Conservation (phyloP, 2,888 invertebrate species). For the Mantis religiosa region DNA sequence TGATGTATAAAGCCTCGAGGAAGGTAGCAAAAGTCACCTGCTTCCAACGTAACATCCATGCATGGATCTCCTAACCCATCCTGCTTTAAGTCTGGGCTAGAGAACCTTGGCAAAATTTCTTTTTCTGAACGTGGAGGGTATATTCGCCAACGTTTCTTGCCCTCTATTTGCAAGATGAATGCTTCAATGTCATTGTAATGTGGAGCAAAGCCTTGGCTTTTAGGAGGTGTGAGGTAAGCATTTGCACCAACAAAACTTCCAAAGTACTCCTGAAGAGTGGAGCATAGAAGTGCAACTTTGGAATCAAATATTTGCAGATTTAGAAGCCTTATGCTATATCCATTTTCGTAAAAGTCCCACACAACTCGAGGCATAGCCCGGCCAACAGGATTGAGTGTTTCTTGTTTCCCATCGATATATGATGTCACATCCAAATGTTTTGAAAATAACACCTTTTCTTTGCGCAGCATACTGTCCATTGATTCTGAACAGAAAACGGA, state of each 20-base stretch:
- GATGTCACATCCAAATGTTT: slow-evolving; percentile 90
- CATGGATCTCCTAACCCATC: slow-evolving; percentile 75
- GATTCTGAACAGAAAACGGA: slow-evolving; percentile 67
- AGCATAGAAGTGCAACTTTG: slow-evolving; percentile 56
- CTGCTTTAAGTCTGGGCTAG: slow-evolving; percentile 73
- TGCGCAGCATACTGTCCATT: slow-evolving; percentile 73
- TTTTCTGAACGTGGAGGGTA: slow-evolving; percentile 68
- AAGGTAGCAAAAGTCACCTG: slow-evolving; percentile 91
- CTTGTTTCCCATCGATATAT: slow-evolving; percentile 71
- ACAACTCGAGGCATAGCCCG: slow-evolving; percentile 71
- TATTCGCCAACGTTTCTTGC: slow-evolving; percentile 89
- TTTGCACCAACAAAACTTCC: slow-evolving; percentile 94
- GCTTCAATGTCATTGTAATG: slow-evolving; percentile 99
- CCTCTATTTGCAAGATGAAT: slow-evolving; percentile 93
- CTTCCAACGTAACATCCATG: slow-evolving; percentile 70
- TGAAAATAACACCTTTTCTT: slow-evolving; percentile 72
- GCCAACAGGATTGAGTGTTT: slow-evolving; percentile 79
- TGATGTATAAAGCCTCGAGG: slow-evolving; percentile 87
- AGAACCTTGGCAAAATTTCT: slow-evolving; percentile 73
- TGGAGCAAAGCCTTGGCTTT: slow-evolving; percentile 96
- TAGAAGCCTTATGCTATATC: slow-evolving; percentile 82
- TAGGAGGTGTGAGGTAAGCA: slow-evolving; percentile 91
- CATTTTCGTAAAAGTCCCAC: slow-evolving; percentile 86
- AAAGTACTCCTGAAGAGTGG: slow-evolving; percentile 87
- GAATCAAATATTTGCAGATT: slow-evolving; percentile 84